Evolutionary conservation across 2,888 invertebrate genomes (phyloP).

Genomic region (Macrophya annulata): DNA sequence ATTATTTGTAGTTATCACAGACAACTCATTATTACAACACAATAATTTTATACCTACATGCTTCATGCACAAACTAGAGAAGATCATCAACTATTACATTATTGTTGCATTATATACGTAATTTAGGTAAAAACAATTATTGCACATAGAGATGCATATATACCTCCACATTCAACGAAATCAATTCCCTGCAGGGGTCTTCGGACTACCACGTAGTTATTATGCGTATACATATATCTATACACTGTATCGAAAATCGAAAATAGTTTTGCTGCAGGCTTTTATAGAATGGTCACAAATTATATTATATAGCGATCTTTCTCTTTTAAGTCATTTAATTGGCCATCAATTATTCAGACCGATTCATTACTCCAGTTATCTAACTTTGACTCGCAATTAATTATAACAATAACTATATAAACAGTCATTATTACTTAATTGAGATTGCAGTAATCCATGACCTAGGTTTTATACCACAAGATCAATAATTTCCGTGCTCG

Average conservation of each 20-base stretch:
- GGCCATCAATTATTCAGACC: constrained; percentile 9
- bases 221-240: not conserved
- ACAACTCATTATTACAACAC: not conserved
- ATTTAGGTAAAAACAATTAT: not conserved
- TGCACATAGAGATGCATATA: not conserved
- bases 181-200: not conserved
- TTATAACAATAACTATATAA: not conserved
- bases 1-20: not conserved
- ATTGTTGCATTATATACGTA: not conserved
- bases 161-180: not conserved
- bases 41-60: not conserved
- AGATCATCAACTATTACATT: not conserved
- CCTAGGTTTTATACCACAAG: not conserved
- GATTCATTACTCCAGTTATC: not conserved
- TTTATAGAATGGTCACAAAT: not conserved
- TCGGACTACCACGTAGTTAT: not conserved
- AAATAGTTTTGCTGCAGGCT: not conserved
- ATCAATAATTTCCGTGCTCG: not conserved
- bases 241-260: not conserved
- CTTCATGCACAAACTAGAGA: not conserved
- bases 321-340: not conserved
- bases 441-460: not conserved
- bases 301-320: not conserved
- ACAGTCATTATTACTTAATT: constrained; percentile 1
- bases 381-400: not conserved